phyloP scores from a whole-genome alignment of 2,888 invertebrate genomes.

The Ormyrus nitidulus region DNA sequence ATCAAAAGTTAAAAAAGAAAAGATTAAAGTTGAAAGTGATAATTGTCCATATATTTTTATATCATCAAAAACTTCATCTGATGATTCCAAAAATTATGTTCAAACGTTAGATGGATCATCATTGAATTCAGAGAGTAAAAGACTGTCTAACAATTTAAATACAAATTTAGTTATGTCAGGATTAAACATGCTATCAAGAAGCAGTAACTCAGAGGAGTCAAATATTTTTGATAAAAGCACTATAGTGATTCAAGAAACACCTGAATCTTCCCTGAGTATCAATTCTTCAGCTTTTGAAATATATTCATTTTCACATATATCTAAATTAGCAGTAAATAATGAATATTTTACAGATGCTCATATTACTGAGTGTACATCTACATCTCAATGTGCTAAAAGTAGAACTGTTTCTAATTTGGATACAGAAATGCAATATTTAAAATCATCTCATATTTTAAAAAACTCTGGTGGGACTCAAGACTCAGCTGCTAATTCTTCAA shows the following conservation, averaged over 20 bases:
- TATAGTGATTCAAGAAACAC: conserved; percentile 11
- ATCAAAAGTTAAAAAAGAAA: conserved; percentile 19
- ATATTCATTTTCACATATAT: background rate
- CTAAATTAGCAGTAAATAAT: conserved; percentile 8
- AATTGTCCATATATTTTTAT: background rate
- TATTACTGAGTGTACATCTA: conserved; percentile 6
- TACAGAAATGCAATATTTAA: background rate
- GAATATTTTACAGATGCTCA: background rate
- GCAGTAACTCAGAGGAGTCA: background rate
- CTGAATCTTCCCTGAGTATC: conserved; percentile 4
- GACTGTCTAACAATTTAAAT: background rate
- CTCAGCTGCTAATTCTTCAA: too few relatives aligned
- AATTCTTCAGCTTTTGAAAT: background rate
- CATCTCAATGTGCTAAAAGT: background rate
- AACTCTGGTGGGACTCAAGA: too few relatives aligned
- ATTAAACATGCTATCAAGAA: background rate
- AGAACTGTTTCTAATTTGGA: background rate
- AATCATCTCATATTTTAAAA: background rate
- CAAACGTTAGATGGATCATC: background rate
- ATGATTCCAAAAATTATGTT: background rate
- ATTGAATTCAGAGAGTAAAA: background rate
- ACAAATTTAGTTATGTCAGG: background rate
- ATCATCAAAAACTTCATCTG: conserved; percentile 1
- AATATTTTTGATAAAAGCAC: background rate
- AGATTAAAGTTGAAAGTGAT: conserved; percentile 25